These are phyloP conservation scores for Pinctada fucata DNA, from an alignment of 2,888 invertebrate species.

Conservation along the genomic window DNA sequence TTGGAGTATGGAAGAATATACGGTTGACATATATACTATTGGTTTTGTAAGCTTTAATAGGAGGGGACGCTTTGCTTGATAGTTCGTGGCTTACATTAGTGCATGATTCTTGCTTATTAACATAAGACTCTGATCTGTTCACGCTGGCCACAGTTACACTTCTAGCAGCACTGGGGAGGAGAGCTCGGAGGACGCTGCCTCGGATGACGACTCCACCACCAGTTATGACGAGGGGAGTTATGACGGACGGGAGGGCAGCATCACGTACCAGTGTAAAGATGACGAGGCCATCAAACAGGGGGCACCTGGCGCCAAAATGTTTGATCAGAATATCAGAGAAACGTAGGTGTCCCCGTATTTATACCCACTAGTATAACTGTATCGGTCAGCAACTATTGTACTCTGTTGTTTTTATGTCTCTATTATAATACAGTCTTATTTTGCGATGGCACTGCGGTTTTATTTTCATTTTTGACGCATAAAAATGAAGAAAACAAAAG, in stretches of 20 bases:
- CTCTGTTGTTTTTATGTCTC: no score
- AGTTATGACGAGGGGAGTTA: conserved; percentile 78
- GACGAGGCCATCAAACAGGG: conserved; percentile 74
- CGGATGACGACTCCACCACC: conserved; percentile 60
- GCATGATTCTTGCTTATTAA: conserved; percentile 24
- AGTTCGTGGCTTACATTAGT: not conserved
- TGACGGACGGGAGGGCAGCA: conserved; percentile 76
- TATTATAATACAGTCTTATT: no score
- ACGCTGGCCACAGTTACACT: conserved; percentile 35
- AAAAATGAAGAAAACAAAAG: no score
- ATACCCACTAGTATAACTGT: no score
- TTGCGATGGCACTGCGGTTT: no score
- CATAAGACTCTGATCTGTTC: conserved; percentile 13
- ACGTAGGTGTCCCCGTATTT: conserved; percentile 62
- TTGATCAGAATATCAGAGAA: conserved; percentile 75
- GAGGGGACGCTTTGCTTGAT: conserved; percentile 22
- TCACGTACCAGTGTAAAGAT: conserved; percentile 75
- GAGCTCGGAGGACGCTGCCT: conserved; percentile 49
- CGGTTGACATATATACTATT: no score
- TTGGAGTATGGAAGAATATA: no score
- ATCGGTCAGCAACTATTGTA: no score
- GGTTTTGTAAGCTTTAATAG: not conserved
- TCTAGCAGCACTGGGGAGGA: conserved; percentile 45
- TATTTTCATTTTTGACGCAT: no score
- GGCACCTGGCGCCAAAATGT: conserved; percentile 72